Evolutionary conservation across 2,113 vertebrate species (phyloP).

Genomic region (Stegostoma tigrinum): DNA sequence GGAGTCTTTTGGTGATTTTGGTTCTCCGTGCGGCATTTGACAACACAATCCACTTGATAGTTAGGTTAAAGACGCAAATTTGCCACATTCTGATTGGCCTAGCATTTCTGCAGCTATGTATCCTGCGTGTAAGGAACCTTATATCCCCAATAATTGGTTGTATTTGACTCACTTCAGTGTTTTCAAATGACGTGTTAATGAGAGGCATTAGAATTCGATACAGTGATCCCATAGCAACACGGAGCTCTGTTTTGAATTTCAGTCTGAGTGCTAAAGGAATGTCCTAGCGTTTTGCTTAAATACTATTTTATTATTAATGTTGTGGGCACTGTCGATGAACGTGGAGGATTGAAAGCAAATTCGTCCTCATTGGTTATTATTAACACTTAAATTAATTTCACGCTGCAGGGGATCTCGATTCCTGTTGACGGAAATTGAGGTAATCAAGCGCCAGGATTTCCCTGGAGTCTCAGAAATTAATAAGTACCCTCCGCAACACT

Average conservation of each 20-base stretch:
- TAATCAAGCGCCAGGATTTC: not conserved
- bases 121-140: not conserved
- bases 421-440: not conserved
- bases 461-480: not conserved
- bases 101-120: not conserved
- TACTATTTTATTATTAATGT: not conserved
- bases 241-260: not conserved
- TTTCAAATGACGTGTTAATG: not conserved
- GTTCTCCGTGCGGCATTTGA: not conserved
- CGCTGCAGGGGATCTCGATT: not conserved
- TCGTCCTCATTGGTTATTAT: not conserved
- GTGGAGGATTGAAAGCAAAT: not conserved
- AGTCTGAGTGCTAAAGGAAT: not conserved
- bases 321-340: not conserved
- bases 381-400: not conserved
- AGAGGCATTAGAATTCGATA: not conserved
- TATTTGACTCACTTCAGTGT: not conserved
- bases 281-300: no score
- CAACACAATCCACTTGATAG: not conserved
- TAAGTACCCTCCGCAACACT: not conserved
- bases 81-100: not conserved
- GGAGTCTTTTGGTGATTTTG: no score
- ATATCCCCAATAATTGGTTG: not conserved
- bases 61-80: not conserved
- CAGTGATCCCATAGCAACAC: not conserved